phyloP scores from a whole-genome alignment of 2,797 vertebrate species.

The Tokudaia muenninki region DNA sequence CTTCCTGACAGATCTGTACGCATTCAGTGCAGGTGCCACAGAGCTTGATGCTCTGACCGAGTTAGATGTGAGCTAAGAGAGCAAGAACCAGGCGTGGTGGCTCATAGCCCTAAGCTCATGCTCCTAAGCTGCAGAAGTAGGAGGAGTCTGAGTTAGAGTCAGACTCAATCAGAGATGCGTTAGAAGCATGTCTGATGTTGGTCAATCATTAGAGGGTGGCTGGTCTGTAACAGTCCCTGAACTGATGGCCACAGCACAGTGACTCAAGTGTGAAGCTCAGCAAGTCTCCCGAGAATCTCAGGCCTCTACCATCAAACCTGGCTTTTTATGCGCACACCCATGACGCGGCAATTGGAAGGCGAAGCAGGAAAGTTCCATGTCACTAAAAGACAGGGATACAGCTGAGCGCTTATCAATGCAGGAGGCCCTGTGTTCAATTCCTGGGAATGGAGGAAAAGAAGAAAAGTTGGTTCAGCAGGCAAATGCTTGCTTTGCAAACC shows the following conservation, averaged over 20 bases:
- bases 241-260: conserved; percentile 18
- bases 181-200: not conserved
- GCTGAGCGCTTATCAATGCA: not conserved
- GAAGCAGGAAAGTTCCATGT: not conserved
- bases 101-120: not conserved
- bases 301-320: too few species aligned
- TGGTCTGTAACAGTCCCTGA: not conserved
- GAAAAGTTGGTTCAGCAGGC: not conserved
- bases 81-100: not conserved
- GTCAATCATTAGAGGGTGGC: not conserved
- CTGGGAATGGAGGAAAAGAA: not conserved
- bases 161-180: conserved; percentile 2
- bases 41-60: not conserved
- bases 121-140: too few species aligned
- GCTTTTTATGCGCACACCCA: too few species aligned
- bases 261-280: not conserved
- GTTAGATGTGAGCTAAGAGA: not conserved
- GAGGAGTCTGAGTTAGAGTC: too few species aligned
- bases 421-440: not conserved
- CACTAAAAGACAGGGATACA: not conserved
- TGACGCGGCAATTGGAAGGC: not conserved
- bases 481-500: not conserved
- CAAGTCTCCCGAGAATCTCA: conserved; percentile 18
- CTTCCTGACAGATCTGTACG: not conserved
- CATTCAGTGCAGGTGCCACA: not conserved